Evolutionary conservation across 2,888 invertebrate species (phyloP).

Genomic region (Oeneis ivallda): DNA sequence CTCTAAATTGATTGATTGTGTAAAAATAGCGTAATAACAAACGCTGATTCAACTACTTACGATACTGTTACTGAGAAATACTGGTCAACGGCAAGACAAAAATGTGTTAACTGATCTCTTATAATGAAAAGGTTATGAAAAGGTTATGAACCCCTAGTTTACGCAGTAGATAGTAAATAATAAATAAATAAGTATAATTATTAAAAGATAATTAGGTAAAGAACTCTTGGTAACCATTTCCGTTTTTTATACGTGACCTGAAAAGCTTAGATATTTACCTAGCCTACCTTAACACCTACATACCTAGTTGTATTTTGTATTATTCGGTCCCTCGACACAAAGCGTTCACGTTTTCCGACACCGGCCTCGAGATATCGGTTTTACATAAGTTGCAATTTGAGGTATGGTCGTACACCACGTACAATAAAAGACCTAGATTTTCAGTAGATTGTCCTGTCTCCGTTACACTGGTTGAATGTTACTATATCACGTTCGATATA

Average conservation of each 20-base stretch:
- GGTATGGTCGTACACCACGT: conserved; percentile 43
- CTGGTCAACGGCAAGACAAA: too few relatives aligned
- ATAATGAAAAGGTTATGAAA: too few relatives aligned
- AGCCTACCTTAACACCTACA: background rate
- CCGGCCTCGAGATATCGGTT: conserved; percentile 56
- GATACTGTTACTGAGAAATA: too few relatives aligned
- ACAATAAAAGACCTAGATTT: conserved; percentile 39
- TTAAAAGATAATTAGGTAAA: background rate
- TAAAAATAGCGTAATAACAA: too few relatives aligned
- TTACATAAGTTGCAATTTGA: conserved; percentile 57
- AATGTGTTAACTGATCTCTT: too few relatives aligned
- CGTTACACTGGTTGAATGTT: conserved; percentile 3
- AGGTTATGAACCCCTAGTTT: too few relatives aligned
- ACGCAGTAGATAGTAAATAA: too few relatives aligned
- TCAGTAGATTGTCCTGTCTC: conserved; percentile 16
- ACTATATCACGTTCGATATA: conserved; percentile 32
- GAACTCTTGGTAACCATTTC: conserved; percentile 6
- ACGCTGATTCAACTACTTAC: too few relatives aligned
- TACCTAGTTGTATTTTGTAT: conserved; percentile 28
- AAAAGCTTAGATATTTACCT: conserved; percentile 17
- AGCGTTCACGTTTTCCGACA: conserved; percentile 27
- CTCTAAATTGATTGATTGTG: too few relatives aligned
- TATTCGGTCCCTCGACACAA: conserved; percentile 43
- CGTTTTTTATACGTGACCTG: background rate
- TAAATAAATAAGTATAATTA: background rate